A percentile compares a stretch with the other conserved stretches of the same genome.
Conservation (phyloP, 2,113 vertebrate genomes). For the Syngnathus scovelli region DNA sequence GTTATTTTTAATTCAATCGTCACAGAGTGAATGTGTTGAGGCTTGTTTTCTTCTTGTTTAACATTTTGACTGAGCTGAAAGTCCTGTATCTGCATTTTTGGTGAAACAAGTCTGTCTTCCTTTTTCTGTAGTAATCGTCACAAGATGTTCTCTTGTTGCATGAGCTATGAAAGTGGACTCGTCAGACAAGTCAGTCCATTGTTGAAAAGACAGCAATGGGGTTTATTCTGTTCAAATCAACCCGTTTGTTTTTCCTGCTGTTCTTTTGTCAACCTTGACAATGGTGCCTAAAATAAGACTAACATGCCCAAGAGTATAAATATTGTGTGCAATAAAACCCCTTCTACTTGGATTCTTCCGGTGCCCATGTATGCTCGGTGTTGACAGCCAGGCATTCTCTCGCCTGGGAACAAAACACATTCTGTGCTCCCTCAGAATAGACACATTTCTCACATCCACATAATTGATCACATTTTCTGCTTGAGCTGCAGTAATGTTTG, state of each 20-base stretch:
- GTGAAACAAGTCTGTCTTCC: conserved; percentile 37
- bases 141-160: conserved; percentile 47
- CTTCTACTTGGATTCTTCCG: conserved; percentile 19
- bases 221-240: conserved; percentile 49
- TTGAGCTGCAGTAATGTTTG: conserved; percentile 54
- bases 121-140: conserved; percentile 47
- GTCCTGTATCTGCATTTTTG: conserved; percentile 20
- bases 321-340: conserved; percentile 32
- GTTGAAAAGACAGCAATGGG: conserved; percentile 42
- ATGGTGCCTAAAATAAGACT: conserved; percentile 50
- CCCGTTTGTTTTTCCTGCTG: conserved; percentile 49
- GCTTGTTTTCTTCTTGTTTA: conserved; percentile 28
- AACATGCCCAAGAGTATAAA: conserved; percentile 42
- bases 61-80: conserved; percentile 28
- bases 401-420: conserved; percentile 37
- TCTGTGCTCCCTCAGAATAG: conserved; percentile 38
- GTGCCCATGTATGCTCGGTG: conserved; percentile 2
- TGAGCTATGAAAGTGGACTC: conserved; percentile 42
- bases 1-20: background rate
- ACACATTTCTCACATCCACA: conserved; percentile 42
- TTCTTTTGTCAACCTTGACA: conserved; percentile 49
- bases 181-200: conserved; percentile 44
- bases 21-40: conserved; percentile 20
- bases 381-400: conserved; percentile 35
- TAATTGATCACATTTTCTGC: conserved; percentile 60